Evolutionary conservation across 2,888 invertebrate species (phyloP), one percentile per base, ranked within the genome.

Genomic region (Mythimna albipuncta): DNA sequence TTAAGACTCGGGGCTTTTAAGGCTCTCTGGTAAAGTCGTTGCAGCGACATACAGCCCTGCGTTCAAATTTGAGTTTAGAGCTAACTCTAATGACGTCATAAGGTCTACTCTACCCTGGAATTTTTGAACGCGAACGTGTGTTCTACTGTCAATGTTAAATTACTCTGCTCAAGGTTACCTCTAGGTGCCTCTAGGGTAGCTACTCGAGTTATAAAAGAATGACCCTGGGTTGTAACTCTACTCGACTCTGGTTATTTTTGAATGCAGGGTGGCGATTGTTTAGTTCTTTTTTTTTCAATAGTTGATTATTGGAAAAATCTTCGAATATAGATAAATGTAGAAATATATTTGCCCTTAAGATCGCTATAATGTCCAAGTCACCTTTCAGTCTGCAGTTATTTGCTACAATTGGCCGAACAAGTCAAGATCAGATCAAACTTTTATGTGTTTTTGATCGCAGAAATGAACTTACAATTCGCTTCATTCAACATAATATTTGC

Each of bases 351-450:
- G 11, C 11, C 35, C 16, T 26, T 44, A 59, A 19, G 13, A 41
- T 52, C 9, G 38, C n/a, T 58, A 32, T 44, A n/a, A 9, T 35
- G 19, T 58, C 2, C 5, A 7, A 52, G 21, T 44, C 47, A 63
- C 38, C 44, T 61, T 26, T 6, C 4, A 38, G 7, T 19, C 47
- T 47, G 26, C 16, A 57, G 6, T 57, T 55, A n/a, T 32, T n/a
- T 26, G 35, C 26, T 55, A 21, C 10, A 41, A 50, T 57, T 57
- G 32, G 11, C 19, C 44, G 47, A 41, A 75, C 32, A 64, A 64
- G 16, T 38, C 21, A 4, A 55, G 6, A 26, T 73, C 19, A 35
- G 55, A 21, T 44, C 19, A 44, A 44, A 21, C 13, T 35, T 32
- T 35, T 11, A 44, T 26, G 35, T 32, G n/a, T 32, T 47, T 41